A percentile compares a stretch with the other conserved stretches of the same genome.
Conservation (phyloP, 1,140 invertebrate genomes). For the Drosophila jambulina region DNA sequence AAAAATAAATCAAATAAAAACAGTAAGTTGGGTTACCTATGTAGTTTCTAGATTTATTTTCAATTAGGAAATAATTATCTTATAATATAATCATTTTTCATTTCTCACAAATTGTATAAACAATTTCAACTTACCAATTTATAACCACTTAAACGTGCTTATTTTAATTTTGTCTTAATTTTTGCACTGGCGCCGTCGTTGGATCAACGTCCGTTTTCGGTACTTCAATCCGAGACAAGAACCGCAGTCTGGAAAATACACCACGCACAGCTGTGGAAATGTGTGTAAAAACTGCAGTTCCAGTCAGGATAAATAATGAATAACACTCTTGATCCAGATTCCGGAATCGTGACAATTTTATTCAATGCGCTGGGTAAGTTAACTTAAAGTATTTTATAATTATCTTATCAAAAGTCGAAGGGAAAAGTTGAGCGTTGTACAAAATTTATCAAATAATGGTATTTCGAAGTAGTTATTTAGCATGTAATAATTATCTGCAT, state of each 20-base stretch:
- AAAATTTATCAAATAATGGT: neutral
- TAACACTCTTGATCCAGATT: neutral
- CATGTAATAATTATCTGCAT: no score
- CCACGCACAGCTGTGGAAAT: neutral
- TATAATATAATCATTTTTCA: no score
- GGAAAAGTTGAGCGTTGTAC: neutral
- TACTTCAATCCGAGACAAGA: neutral
- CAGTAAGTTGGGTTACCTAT: neutral
- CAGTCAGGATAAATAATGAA: neutral
- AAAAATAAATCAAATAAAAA: no score
- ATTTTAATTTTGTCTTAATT: neutral
- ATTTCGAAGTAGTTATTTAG: neutral
- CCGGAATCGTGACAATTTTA: no score
- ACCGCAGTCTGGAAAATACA: neutral
- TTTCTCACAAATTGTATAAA: neutral
- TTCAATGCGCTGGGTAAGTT: no score
- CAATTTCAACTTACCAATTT: neutral
- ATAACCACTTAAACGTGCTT: neutral
- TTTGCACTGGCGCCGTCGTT: neutral
- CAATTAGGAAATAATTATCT: no score
- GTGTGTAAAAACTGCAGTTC: neutral
- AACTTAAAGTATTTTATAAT: neutral
- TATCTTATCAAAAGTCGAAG: neutral
- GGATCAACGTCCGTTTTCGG: neutral
- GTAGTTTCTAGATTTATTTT: no score